Conservation (phyloP, 2,888 invertebrate genomes). For the Apotomis betuletana region DNA sequence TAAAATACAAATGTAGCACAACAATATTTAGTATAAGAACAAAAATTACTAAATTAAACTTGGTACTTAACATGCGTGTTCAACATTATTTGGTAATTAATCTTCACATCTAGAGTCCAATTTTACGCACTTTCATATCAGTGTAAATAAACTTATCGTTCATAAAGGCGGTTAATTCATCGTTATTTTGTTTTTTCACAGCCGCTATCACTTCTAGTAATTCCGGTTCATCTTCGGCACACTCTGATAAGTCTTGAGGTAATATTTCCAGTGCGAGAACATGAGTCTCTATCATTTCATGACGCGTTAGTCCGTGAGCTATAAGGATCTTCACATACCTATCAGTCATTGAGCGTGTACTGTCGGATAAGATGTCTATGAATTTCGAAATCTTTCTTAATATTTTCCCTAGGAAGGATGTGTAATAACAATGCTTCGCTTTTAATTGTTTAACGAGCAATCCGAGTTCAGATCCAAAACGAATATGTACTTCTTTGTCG, state of each 20-base stretch:
- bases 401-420: slow-evolving; percentile 37
- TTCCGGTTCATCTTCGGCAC: slow-evolving; percentile 34
- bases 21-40: no score
- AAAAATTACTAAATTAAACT: no score
- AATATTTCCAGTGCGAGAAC: slow-evolving; percentile 51
- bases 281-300: slow-evolving; percentile 47
- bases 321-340: slow-evolving; percentile 37
- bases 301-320: slow-evolving; percentile 37
- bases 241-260: slow-evolving; percentile 41
- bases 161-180: slow-evolving; percentile 50
- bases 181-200: slow-evolving; percentile 47
- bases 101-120: slow-evolving; percentile 7
- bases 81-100: no score
- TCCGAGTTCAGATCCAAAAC: slow-evolving; percentile 47
- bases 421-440: slow-evolving; percentile 44
- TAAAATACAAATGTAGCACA: no score
- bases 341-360: background rate
- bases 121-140: slow-evolving; percentile 44
- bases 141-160: slow-evolving; percentile 48
- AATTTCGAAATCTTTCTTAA: slow-evolving; percentile 9
- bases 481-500: slow-evolving; percentile 17
- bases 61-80: no score
- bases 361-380: background rate
- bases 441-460: slow-evolving; percentile 48
- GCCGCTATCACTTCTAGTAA: slow-evolving; percentile 46